Percentiles rank a stretch among this genome's conserved stretches.
These are phyloP conservation scores for Epirrhoe tristata DNA, from an alignment of 2,888 invertebrate genomes.

Conservation along the genomic window DNA sequence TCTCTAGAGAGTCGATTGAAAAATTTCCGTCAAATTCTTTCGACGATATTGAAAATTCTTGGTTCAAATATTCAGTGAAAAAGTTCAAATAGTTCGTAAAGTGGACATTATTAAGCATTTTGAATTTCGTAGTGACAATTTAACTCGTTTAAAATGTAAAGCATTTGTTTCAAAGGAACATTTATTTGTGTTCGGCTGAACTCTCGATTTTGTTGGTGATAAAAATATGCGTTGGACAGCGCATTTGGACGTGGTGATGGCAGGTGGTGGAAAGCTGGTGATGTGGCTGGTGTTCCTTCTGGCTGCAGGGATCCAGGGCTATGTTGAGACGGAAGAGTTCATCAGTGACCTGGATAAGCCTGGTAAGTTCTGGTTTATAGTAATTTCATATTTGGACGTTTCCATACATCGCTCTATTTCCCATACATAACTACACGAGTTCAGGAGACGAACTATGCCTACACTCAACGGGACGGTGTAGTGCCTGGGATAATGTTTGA, in stretches of 20 bases:
- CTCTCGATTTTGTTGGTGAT: background rate
- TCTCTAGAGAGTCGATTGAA: constrained; percentile 3
- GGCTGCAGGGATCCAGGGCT: constrained; percentile 69
- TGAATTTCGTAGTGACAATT: background rate
- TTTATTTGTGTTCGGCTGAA: background rate
- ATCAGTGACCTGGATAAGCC: constrained; percentile 86
- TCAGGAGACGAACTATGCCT: too few relatives aligned
- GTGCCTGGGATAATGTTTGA: too few relatives aligned
- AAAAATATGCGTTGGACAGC: constrained; percentile 32
- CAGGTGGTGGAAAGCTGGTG: constrained; percentile 44
- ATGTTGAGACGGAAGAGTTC: constrained; percentile 82
- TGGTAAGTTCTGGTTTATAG: constrained; percentile 61
- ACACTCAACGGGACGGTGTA: too few relatives aligned
- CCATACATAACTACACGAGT: too few relatives aligned
- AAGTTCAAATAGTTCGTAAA: constrained; percentile 5
- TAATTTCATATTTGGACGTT: background rate
- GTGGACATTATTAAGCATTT: background rate
- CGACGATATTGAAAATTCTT: constrained; percentile 30
- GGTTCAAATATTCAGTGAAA: constrained; percentile 4
- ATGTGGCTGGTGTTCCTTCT: constrained; percentile 60
- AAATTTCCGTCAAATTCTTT: constrained; percentile 11
- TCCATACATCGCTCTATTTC: too few relatives aligned
- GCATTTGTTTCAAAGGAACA: background rate
- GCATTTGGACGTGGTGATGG: constrained; percentile 42
- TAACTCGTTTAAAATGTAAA: background rate